Base-by-base conservation (phyloP, 2,888 invertebrate genomes). In the Meandrusa payeni region DNA sequence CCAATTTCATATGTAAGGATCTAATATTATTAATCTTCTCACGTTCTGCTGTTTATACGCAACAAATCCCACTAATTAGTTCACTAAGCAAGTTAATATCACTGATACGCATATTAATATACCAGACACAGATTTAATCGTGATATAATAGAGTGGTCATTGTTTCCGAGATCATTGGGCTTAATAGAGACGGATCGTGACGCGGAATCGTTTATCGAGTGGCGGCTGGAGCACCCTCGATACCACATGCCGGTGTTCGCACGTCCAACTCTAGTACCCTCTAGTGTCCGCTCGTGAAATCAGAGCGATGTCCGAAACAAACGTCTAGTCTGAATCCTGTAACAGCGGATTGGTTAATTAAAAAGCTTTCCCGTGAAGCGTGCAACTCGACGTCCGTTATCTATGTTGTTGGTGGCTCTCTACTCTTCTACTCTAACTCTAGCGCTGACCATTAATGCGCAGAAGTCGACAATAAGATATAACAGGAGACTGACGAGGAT, bases 171-270 rank as follows among this genome's bases (percentile, higher is more conserved):
- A 52, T 52, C 38, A 52, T 57, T 47, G 50, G 51, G 23, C 28
- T 34, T 51, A 51, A 54, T 51, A 49, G 54, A 56, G 11, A 53
- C 47, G 48, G 48, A 52, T 50, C 52, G 55, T 52, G 52, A 53
- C 51, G 51, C 46, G 47, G 51, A 57, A 58, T 54, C 53, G 52
- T 41, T 43, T 51, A 54, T 60, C 51, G 54, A 60, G 57, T 54
- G 58, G 48, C 44, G 37, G 46, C 46, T 23, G 34, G 45, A 58
- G 58, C 46, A 53, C 50, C 36, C 59, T 60, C 54, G 52, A 57
- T 49, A 44, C 34, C 40, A 36, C 46, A 34, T 24, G 45, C 34
- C 34, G 48, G 48, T 51, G 48, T 54, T 51, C 55, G 47, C 51
- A 49, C 50, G 51, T 52, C 45, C 50, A 38, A 44, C 28, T 50